Percentiles rank a stretch among this genome's conserved stretches.
Evolutionary conservation across 92 coral and sea anemone species (phyloP).

Genomic region (Paragorgia papillata): DNA sequence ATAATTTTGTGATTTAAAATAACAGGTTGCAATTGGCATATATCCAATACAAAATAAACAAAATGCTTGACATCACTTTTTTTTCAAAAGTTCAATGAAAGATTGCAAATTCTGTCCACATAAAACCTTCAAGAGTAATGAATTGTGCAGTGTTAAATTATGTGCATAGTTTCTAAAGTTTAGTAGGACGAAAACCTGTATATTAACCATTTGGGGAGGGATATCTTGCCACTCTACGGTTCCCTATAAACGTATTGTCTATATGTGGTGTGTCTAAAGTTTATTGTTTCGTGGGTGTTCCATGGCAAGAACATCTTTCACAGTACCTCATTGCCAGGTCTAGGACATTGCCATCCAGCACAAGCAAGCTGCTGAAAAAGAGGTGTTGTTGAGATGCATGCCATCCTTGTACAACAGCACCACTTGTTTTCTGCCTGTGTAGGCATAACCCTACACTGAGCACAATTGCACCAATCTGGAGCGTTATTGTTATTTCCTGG

Average conservation of each 20-base stretch:
- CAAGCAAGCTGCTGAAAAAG: conserved; percentile 36
- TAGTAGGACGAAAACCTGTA: conserved; percentile 17
- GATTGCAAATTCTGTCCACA: no score
- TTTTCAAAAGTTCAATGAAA: no score
- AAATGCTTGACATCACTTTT: no score
- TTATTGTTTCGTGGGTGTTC: conserved; percentile 43
- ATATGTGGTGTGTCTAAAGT: conserved; percentile 25
- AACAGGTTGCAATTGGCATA: no score
- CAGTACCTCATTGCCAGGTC: conserved; percentile 34
- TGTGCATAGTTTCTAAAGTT: no score
- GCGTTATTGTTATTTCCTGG: neutral
- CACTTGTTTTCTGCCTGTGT: conserved; percentile 40
- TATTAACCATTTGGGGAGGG: conserved; percentile 12
- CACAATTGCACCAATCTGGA: conserved; percentile 15
- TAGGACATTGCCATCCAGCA: conserved; percentile 43
- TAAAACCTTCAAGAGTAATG: no score
- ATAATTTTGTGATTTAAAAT: no score
- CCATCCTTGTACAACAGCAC: conserved; percentile 16
- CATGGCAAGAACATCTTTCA: no score
- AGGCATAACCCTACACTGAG: conserved; percentile 1
- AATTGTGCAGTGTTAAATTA: no score
- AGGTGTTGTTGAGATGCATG: conserved; percentile 30
- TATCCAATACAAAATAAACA: no score
- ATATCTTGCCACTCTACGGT: conserved; percentile 3
- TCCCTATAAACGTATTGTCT: conserved; percentile 1